Evolutionary conservation across 2,113 vertebrate species (phyloP).

Genomic region (Nycticebus coucang): DNA sequence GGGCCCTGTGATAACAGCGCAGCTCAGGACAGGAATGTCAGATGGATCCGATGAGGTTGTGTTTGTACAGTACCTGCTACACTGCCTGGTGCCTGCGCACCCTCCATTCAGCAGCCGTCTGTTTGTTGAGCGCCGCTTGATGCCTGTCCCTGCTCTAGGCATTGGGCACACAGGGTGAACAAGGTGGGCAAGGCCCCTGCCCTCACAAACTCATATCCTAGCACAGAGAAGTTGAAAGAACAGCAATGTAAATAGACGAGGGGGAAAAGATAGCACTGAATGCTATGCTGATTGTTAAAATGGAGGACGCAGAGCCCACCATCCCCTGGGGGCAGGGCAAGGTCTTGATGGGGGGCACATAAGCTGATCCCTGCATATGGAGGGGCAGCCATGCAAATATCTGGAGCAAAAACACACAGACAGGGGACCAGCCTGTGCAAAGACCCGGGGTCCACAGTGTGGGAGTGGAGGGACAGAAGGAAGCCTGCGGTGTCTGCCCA

Average conservation of each 20-base stretch:
- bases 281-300: not conserved
- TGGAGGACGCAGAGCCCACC: accelerated
- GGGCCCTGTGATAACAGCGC: no score
- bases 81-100: accelerated
- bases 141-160: not conserved
- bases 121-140: not conserved
- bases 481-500: no score
- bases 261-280: no score
- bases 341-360: not conserved
- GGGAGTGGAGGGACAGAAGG: not conserved
- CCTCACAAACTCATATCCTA: not conserved
- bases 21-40: no score
- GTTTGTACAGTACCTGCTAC: not conserved
- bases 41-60: not conserved
- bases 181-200: no score
- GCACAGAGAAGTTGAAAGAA: not conserved
- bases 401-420: not conserved
- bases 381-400: not conserved
- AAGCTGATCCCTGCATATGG: not conserved
- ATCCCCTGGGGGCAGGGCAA: not conserved
- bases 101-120: not conserved
- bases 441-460: not conserved
- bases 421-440: not conserved
- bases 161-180: not conserved
- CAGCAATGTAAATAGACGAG: not conserved